These are phyloP conservation scores for Scomber scombrus DNA, from an alignment of 2,113 vertebrate genomes.

Conservation along the genomic window DNA sequence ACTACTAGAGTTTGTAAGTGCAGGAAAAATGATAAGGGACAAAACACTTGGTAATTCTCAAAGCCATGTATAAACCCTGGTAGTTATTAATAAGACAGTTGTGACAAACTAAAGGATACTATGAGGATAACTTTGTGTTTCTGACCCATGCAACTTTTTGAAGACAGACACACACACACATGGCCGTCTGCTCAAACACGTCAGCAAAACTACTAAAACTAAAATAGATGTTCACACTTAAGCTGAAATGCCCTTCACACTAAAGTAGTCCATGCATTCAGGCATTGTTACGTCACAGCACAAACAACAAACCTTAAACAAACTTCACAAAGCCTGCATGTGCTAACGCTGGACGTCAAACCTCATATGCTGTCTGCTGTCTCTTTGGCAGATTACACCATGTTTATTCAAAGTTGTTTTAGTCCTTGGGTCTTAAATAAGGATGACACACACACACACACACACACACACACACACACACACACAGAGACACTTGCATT, in stretches of 20 bases:
- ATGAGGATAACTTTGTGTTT: not conserved
- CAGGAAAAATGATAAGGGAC: not conserved
- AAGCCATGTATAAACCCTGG: not conserved
- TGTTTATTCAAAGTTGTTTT: conserved; percentile 24
- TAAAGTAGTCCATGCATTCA: not conserved
- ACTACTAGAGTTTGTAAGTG: conserved; percentile 3
- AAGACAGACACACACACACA: conserved; percentile 19
- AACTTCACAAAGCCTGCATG: conserved; percentile 7
- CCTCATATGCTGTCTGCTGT: not conserved
- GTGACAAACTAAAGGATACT: not conserved
- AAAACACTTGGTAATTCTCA: not conserved
- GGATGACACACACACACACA: not conserved
- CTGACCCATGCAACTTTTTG: conserved; percentile 11
- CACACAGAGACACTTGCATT: conserved; percentile 9
- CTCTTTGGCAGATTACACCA: conserved; percentile 6
- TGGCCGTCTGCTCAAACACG: conserved; percentile 4
- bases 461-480: conserved; percentile 9
- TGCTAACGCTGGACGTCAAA: conserved; percentile 13
- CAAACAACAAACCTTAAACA: conserved; percentile 7
- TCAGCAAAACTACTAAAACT: not conserved
- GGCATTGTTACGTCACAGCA: not conserved
- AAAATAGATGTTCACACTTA: conserved; percentile 15
- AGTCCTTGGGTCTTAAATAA: not conserved
- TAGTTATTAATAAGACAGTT: not conserved
- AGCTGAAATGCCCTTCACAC: conserved; percentile 31